A percentile compares a stretch with the other conserved stretches of the same genome.
Conservation (phyloP, 2,888 invertebrate genomes). For the Furcula furcula region DNA sequence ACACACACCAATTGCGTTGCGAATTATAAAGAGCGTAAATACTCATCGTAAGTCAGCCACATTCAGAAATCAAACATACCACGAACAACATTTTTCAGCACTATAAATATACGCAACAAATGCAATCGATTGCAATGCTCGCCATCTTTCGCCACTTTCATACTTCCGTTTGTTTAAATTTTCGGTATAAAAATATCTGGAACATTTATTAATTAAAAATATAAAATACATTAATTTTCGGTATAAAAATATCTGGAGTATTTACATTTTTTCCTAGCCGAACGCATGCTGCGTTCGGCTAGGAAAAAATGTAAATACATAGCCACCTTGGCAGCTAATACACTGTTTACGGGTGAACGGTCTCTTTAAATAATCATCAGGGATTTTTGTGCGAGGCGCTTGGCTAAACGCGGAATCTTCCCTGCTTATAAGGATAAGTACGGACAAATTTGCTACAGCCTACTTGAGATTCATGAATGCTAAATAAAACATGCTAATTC, state of each 20-base stretch:
- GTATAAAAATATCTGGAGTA: too few species aligned
- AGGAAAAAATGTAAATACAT: conserved; percentile 18
- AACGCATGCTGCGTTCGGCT: not conserved
- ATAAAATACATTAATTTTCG: too few species aligned
- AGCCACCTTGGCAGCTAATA: conserved; percentile 26
- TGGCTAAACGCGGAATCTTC: conserved; percentile 34
- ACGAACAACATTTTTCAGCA: too few species aligned
- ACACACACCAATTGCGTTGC: too few species aligned
- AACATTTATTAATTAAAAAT: too few species aligned
- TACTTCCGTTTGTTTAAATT: not conserved
- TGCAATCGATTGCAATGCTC: too few species aligned
- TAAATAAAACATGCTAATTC: conserved; percentile 56
- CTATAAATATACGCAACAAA: too few species aligned
- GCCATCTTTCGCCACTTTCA: too few species aligned
- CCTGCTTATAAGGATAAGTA: conserved; percentile 40
- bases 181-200: not conserved
- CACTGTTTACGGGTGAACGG: conserved; percentile 19
- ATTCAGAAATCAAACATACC: too few species aligned
- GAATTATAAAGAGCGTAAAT: too few species aligned
- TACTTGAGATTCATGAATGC: conserved; percentile 54
- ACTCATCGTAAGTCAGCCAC: too few species aligned
- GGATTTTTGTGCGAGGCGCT: conserved; percentile 32
- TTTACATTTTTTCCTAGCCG: conserved; percentile 16
- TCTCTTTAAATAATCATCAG: conserved; percentile 37
- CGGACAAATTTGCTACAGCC: conserved; percentile 51